These are phyloP conservation scores for Melospiza georgiana DNA, from an alignment of 2,113 vertebrate species.

Conservation along the genomic window DNA sequence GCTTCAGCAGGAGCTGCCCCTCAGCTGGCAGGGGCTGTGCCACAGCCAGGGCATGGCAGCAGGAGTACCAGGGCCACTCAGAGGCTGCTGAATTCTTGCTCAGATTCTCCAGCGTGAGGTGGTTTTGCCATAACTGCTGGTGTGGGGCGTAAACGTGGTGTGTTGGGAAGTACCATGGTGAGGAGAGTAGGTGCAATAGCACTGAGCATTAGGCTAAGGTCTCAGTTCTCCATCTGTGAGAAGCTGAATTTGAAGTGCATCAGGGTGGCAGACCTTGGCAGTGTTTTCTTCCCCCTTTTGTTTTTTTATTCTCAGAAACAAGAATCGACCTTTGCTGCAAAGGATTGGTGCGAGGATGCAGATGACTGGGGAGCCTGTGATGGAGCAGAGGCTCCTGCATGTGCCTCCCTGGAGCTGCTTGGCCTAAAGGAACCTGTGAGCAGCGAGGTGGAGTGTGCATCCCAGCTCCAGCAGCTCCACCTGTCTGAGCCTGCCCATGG, in stretches of 20 bases:
- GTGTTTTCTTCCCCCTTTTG: background rate
- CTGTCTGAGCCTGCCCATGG: constrained; percentile 16
- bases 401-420: background rate
- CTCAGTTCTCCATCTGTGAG: background rate
- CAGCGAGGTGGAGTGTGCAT: constrained; percentile 50
- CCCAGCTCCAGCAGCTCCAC: constrained; percentile 70
- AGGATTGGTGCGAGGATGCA: constrained; percentile 83
- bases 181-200: background rate
- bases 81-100: background rate
- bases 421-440: background rate
- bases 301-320: background rate
- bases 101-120: background rate
- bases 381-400: background rate
- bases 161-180: background rate
- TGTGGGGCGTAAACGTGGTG: accelerated
- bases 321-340: background rate
- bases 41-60: background rate
- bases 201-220: background rate
- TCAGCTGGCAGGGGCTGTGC: too few species aligned
- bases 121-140: background rate
- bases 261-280: background rate
- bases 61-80: background rate
- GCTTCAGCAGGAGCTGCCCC: background rate
- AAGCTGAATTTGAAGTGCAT: background rate
- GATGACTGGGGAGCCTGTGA: constrained; percentile 81